Evolutionary conservation across 2,888 invertebrate genomes (phyloP).

Genomic region (Oligia strigilis): DNA sequence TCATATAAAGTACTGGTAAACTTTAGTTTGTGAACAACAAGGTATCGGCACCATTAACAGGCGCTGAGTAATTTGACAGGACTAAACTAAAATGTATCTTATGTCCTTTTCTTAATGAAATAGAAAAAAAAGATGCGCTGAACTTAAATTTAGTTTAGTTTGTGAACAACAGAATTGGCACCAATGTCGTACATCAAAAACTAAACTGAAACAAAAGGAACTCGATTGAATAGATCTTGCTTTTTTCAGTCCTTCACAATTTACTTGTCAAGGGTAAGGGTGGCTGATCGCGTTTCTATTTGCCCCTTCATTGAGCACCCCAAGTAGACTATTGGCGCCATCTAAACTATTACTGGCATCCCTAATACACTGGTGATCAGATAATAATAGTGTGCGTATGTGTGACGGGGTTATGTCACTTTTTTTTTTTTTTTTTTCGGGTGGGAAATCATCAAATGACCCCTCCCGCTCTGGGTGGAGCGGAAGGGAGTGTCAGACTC

Average conservation of each 20-base stretch:
- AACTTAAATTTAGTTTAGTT: no score
- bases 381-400: background rate
- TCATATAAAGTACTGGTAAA: background rate
- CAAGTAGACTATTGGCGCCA: slow-evolving; percentile 57
- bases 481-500: no score
- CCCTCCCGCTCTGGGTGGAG: no score
- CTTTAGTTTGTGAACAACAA: no score
- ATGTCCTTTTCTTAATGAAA: no score
- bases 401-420: background rate
- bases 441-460: no score
- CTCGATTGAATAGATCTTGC: background rate
- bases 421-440: no score
- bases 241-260: background rate
- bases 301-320: slow-evolving; percentile 53
- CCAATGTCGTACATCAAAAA: background rate
- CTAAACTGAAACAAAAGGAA: background rate
- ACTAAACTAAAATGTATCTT: no score
- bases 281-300: slow-evolving; percentile 40
- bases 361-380: slow-evolving; percentile 6
- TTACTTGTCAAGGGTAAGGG: background rate
- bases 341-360: slow-evolving; percentile 20
- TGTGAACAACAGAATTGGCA: no score
- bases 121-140: no score
- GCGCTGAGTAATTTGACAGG: no score
- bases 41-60: no score